phyloP scores from a whole-genome alignment of 2,888 invertebrate species.

The Beris morrisii region DNA sequence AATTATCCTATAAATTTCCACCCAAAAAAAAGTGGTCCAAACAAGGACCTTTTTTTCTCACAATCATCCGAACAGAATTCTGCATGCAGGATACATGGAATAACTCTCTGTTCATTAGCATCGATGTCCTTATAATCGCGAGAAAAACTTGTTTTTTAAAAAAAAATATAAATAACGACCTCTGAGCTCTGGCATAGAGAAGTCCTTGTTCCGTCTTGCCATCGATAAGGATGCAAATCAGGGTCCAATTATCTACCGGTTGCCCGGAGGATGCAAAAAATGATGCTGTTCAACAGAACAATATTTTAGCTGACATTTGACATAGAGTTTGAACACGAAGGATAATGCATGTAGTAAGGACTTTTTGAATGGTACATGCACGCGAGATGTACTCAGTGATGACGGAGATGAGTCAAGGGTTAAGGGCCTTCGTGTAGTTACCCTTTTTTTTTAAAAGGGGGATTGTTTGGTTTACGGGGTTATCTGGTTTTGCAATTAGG shows the following conservation, averaged over 20 bases:
- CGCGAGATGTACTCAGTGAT: too few species aligned
- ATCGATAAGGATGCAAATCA: conserved; percentile 31
- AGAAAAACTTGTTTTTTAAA: conserved; percentile 4
- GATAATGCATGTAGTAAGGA: too few species aligned
- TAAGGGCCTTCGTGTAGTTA: too few species aligned
- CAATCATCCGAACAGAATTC: conserved; percentile 9
- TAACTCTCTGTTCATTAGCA: background rate
- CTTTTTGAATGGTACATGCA: too few species aligned
- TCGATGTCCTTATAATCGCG: background rate
- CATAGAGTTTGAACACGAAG: conserved; percentile 24
- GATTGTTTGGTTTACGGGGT: too few species aligned
- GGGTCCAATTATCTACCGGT: conserved; percentile 36
- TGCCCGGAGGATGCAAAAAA: background rate
- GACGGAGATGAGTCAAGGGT: too few species aligned
- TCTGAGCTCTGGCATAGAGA: background rate
- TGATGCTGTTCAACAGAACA: conserved; percentile 33
- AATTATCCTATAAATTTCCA: background rate
- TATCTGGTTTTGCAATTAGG: too few species aligned
- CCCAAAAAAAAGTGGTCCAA: conserved; percentile 15
- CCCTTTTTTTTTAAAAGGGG: too few species aligned
- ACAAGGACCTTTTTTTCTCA: conserved; percentile 4
- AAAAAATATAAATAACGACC: conserved; percentile 3
- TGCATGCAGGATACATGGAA: conserved; percentile 2
- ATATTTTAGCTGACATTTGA: conserved; percentile 37
- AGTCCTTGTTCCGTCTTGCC: conserved; percentile 7